Base-by-base conservation (phyloP, 1,140 invertebrate species). In the Brachionus asplanchnoidis region DNA sequence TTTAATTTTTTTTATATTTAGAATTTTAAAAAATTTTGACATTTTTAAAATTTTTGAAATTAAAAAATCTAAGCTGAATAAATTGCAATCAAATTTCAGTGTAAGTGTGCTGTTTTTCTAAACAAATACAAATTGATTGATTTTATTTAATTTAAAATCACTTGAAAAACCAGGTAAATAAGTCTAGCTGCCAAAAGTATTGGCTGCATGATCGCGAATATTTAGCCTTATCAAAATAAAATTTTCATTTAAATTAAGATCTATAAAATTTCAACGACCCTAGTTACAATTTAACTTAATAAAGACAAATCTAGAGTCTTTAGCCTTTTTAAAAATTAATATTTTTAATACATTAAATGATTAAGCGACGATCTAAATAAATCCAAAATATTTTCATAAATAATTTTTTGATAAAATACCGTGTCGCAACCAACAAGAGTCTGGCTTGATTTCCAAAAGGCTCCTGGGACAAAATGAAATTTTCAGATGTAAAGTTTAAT, bases 341-440 rank as follows among this genome's bases (percentile, higher is more conserved):
- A 68, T 68, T 68, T 68, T 32, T 68, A n/a, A 68, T 12, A 68
- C 26, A 68, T 68, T 68, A 68, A 68, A 68, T 9, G 66, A 68
- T 68, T 68, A 68, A 68, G 32, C 12, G 26, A 32, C 20, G 12
- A 68, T 68, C 66, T 68, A 32, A 68, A 68, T 26, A 68, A 32
- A 68, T n/a, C 32, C 32, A 32, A 40, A 32, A 32, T 68, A 68
- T 28, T 40, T 32, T 68, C 32, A 32, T 28, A 68, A 68, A 68
- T 68, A 32, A 68, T 32, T 32, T 68, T 68, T 68, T 68, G 11
- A n/a, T 17, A 68, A 32, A 68, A 68, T 23, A 40, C 26, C 28
- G 26, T 68, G 66, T 32, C 26, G 26, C 11, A 68, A 68, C 28
- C 66, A 14, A 68, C 9, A 68, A 32, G 26, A 68, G 11, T 66